Evolutionary conservation across 2,888 invertebrate species (phyloP), one percentile per base, ranked within the genome.

Genomic region (Zaprionus bogoriensis): DNA sequence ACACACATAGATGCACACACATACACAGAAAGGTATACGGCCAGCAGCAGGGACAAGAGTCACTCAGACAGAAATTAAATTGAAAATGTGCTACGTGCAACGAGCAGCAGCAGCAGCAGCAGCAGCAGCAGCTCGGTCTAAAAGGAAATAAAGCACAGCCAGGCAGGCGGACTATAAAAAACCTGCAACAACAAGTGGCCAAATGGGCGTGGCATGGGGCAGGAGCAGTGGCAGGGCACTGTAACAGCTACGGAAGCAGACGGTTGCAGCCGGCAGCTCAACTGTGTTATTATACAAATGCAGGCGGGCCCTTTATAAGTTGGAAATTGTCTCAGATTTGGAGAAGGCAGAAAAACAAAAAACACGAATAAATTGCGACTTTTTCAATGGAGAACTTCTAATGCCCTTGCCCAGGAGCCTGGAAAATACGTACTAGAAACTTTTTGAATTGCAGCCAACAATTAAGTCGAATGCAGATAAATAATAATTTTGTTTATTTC

Each of bases 31-130:
- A 41, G 41, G 20, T 41, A 22, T n/a, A 39, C 42, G 44, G 41
- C 30, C 44, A 58, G 47, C 30, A 12, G 52, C 55, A 55, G 47
- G 39, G 50, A 60, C 25, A 44, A 48, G 53, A 61, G 60, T 59
- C 66, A 60, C 68, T 60, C 80, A 81, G 79, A 82, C 82, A 80
- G 80, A 82, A 81, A 82, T 81, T 82, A 81, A 81, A 81, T 81
- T 82, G 80, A 80, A 81, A 82, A 77, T 82, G 77, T 75, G 66
- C 66, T 79, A 65, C 72, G 73, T 82, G 79, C 75, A 69, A 50
- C 45, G 32, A 41, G 22, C 51, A 50, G 19, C 50, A 36, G n/a
- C 28, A 39, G n/a, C 25, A 22, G 41, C 48, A 48, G 39, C 60
- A 54, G 30, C 22, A 36, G 30, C 28, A 10, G 25, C 27, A 41